These are phyloP conservation scores for Tonatia bakeri DNA, from an alignment of 2,113 vertebrate genomes.

Conservation along the genomic window DNA sequence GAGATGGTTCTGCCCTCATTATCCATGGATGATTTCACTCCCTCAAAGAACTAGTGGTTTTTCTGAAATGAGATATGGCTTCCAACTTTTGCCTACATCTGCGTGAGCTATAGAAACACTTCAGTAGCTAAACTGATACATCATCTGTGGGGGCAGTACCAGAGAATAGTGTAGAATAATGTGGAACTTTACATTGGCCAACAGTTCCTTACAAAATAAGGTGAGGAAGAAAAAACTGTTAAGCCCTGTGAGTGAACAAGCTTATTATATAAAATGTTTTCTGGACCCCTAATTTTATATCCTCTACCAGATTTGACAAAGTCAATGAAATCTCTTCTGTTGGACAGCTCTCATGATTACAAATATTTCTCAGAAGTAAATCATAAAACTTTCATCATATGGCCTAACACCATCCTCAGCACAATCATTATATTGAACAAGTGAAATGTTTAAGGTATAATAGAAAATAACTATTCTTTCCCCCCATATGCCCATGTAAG, in stretches of 20 bases:
- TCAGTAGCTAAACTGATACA: neutral
- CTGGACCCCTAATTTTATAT: neutral
- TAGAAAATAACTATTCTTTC: neutral
- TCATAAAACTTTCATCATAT: neutral
- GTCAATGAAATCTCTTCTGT: neutral
- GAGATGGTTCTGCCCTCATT: neutral
- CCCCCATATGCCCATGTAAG: neutral
- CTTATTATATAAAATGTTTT: neutral
- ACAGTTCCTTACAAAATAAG: neutral
- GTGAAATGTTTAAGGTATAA: neutral
- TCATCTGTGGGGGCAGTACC: neutral
- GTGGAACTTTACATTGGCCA: neutral
- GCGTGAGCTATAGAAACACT: neutral
- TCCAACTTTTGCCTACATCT: neutral
- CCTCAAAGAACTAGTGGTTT: neutral
- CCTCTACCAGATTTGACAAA: neutral
- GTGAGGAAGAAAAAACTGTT: neutral
- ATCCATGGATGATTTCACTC: neutral
- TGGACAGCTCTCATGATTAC: neutral
- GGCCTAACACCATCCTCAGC: neutral
- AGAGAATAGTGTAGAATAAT: neutral
- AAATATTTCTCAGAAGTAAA: neutral
- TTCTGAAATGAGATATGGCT: neutral
- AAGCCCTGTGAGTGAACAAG: neutral
- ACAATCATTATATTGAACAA: neutral